These are phyloP conservation scores for Aradophagus sp. DNA, from an alignment of 1,140 invertebrate species.

Conservation along the genomic window DNA sequence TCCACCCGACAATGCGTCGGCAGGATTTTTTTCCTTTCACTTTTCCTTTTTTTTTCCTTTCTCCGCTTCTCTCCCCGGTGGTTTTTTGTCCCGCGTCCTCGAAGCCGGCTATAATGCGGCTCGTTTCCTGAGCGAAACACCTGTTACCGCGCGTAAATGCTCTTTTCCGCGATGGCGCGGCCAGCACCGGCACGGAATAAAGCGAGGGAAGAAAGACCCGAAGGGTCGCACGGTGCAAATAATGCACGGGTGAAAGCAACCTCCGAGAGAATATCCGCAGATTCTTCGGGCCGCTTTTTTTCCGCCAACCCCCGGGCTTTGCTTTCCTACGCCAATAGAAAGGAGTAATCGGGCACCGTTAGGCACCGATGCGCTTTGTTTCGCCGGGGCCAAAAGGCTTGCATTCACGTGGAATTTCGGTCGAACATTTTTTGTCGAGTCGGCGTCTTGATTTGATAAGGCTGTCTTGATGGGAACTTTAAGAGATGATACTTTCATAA, in stretches of 20 bases:
- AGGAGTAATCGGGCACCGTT: constrained; percentile 34
- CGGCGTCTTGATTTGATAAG: no score
- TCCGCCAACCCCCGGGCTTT: constrained; percentile 15
- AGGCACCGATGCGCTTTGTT: constrained; percentile 17
- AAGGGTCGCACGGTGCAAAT: constrained; percentile 49
- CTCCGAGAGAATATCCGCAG: constrained; percentile 39
- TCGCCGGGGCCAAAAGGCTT: no score
- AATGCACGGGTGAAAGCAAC: constrained; percentile 40
- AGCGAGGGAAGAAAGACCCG: constrained; percentile 32
- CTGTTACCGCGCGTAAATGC: constrained; percentile 59
- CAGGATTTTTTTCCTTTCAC: constrained; percentile 59
- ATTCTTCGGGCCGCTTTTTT: constrained; percentile 16
- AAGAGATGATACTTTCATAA: no score
- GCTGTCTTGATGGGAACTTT: no score
- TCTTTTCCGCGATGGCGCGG: constrained; percentile 44
- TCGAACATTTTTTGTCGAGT: no score
- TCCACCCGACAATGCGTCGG: constrained; percentile 36
- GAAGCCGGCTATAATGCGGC: constrained; percentile 51
- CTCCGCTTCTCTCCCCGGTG: not conserved
- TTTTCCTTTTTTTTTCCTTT: no score
- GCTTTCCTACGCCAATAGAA: constrained; percentile 32
- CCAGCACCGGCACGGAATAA: no score
- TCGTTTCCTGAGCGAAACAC: constrained; percentile 59
- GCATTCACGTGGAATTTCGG: no score
- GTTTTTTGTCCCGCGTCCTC: constrained; percentile 49